phyloP scores from a whole-genome alignment of 2,888 invertebrate genomes.

The Drosophila kanekoi region DNA sequence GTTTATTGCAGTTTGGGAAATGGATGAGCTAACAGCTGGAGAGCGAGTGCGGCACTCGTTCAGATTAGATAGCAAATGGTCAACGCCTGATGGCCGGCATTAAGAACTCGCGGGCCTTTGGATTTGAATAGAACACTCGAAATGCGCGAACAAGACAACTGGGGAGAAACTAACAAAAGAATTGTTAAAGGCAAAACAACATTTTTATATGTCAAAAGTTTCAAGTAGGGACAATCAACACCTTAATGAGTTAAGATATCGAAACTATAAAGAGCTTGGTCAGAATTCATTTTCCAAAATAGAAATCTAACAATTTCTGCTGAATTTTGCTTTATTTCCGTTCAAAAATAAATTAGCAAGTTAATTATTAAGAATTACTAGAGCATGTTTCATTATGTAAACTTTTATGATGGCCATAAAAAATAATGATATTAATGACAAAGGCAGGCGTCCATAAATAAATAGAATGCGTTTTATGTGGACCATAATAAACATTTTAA shows the following conservation, averaged over 20 bases:
- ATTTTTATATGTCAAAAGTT: conserved; percentile 32
- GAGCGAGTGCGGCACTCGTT: conserved; percentile 73
- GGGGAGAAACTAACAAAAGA: conserved; percentile 35
- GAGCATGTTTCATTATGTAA: conserved; percentile 41
- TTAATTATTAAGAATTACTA: conserved; percentile 34
- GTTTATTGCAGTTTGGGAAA: conserved; percentile 72
- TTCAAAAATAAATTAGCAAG: conserved; percentile 32
- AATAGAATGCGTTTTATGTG: background rate
- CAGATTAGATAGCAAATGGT: conserved; percentile 74
- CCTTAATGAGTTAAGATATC: conserved; percentile 43
- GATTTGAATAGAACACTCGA: conserved; percentile 23
- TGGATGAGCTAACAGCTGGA: conserved; percentile 78
- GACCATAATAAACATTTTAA: conserved; percentile 5
- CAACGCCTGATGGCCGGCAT: conserved; percentile 40
- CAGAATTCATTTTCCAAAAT: background rate
- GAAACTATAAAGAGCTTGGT: too few species aligned
- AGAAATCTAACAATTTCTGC: background rate
- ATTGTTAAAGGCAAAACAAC: background rate
- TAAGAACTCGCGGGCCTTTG: conserved; percentile 1
- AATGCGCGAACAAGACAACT: conserved; percentile 48
- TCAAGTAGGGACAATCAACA: conserved; percentile 30
- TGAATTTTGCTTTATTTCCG: background rate
- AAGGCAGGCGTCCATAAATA: background rate
- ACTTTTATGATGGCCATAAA: conserved; percentile 41
- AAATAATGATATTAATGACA: conserved; percentile 20